Evolutionary conservation across 2,797 vertebrate genomes (phyloP), one percentile per base, ranked within the genome.

Genomic region (Malacoctenus gilli): DNA sequence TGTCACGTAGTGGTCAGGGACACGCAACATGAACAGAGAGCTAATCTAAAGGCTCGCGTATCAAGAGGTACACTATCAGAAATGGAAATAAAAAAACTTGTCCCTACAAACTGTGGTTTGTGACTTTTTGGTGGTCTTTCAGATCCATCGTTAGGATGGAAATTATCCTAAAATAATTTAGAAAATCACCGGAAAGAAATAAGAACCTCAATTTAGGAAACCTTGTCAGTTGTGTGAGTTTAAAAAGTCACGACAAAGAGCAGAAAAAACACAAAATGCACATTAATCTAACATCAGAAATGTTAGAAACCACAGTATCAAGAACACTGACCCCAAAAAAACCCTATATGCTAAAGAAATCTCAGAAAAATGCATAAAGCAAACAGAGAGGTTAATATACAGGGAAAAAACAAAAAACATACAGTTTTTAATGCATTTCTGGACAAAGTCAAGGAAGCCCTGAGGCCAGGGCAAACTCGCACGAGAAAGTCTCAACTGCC

Each of bases 401-500:
- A n/a, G n/a, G n/a, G n/a, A n/a, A n/a, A n/a, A n/a, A 35, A 14
- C 2, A 15, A 16, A 37, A 16, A 1, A 28, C 18, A 34, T 19
- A 28, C 13, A 28, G 32, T 31, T 34, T 11, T 10, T 39, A 8
- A 19, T 11, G 22, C 4, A 13, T 13, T 20, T 37, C 2, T 7
- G 36, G 30, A 44, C 16, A 48, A 23, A 44, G 35, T 14, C 56
- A 38, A 55, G 49, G 68, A 66, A 68, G 51, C 43, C 18, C 13
- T 1, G 50, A 53, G 32, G 31, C 66, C 59, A 11, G 2, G 11
- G 46, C 50, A 20, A 62, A 58, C 35, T 43, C 1, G 5, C 44
- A 53, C 25, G 58, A 73, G 72, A 79, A 77, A 73, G 69, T 61
- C 53, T 34, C 36, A 38, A n/a, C n/a, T n/a, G n/a, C n/a, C n/a